Base-by-base conservation (phyloP, 2,888 invertebrate species). In the Proisotoma minuta region DNA sequence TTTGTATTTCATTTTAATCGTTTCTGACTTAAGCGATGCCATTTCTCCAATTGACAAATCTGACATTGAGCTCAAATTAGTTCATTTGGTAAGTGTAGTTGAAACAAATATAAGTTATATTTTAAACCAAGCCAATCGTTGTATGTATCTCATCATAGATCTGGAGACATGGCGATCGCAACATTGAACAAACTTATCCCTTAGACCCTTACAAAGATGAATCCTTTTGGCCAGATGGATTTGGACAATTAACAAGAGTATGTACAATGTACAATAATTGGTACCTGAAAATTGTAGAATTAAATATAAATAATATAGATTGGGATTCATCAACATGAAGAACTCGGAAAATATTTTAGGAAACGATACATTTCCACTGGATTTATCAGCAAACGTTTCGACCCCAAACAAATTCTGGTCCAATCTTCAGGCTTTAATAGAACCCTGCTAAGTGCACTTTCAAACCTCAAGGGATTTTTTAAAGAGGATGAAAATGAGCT, bases 81-180 rank as follows among this genome's bases (percentile, higher is more conserved):
- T 34, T 34, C 34, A 34, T 34, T 34, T 34, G 34, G 34, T 34
- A 15, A 34, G 34, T 34, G 8, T n/a, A n/a, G n/a, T 10, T 34
- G 34, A 34, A 8, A 34, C 15, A 34, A 34, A 10, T 10, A 34
- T 34, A 10, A 34, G 15, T 34, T 15, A 34, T 10, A 8, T 10
- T 34, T 34, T 34, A 34, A n/a, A n/a, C n/a, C n/a, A n/a, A n/a
- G n/a, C 34, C 34, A 34, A 15, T 8, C 8, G 15, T 10, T 34
- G 8, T 34, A 34, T 34, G 34, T 15, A 34, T 15, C 34, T 34
- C 15, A 15, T 34, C 34, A 8, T 34, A 50, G 50, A 50, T 50
- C 23, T 50, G 50, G 50, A 18, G 50, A 24, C 50, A 50, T 24
- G 50, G 50, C 4, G 50, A 50, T n/a, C 20, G 50, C 12, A 50